Evolutionary conservation across 1,140 invertebrate species (phyloP).

Genomic region (Papilio polytes): DNA sequence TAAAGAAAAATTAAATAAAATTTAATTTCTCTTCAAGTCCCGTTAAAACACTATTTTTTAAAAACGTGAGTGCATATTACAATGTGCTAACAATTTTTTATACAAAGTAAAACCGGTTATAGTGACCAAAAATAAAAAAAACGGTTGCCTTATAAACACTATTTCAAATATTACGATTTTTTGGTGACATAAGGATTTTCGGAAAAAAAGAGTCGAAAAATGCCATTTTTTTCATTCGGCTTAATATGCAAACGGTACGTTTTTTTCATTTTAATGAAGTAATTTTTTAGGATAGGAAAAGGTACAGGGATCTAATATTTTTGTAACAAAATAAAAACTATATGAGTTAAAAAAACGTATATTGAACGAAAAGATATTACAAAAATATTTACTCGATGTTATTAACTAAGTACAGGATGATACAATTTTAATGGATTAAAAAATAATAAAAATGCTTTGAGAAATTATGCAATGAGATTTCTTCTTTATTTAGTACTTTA

Average conservation of each 20-base stretch:
- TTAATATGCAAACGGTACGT: too few relatives aligned
- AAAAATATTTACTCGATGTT: neutral
- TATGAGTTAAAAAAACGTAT: neutral
- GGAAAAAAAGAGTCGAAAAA: too few relatives aligned
- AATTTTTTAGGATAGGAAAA: neutral
- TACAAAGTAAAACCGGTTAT: neutral
- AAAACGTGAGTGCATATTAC: neutral
- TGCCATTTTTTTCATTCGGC: too few relatives aligned
- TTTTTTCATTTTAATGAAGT: neutral
- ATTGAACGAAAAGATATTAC: conserved; percentile 1
- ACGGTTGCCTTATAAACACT: neutral
- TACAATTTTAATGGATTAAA: neutral
- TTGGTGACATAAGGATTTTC: neutral
- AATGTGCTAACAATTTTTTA: neutral
- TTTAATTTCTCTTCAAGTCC: conserved; percentile 21
- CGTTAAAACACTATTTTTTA: neutral
- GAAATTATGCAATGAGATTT: neutral
- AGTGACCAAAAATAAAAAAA: neutral
- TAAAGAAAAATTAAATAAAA: conserved; percentile 43
- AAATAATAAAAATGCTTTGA: neutral
- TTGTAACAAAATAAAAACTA: neutral
- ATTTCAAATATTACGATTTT: neutral
- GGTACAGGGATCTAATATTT: neutral
- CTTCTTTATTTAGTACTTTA: neutral
- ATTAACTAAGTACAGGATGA: neutral